Base-by-base conservation (phyloP, 1,140 invertebrate species). In the Chironomus tepperi region DNA sequence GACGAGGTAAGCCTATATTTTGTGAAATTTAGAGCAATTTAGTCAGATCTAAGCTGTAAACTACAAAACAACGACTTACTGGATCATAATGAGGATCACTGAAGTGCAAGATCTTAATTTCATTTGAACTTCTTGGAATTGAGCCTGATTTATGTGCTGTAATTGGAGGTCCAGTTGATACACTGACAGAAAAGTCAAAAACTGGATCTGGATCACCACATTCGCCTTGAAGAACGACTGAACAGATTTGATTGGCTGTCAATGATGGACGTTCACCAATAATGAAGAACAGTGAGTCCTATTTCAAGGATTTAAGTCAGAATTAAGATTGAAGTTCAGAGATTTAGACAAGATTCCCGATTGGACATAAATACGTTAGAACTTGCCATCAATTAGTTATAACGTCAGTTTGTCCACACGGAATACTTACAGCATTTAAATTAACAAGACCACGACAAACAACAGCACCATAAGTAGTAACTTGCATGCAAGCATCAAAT, bases 11-110 rank as follows among this genome's bases (percentile, higher is more conserved):
- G 47, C 47, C 47, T 57, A 57, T 12, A 57, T 34, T n/a, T n/a
- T n/a, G n/a, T n/a, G n/a, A n/a, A n/a, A n/a, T n/a, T n/a, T n/a
- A n/a, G n/a, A n/a, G n/a, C n/a, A n/a, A n/a, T n/a, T n/a, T n/a
- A n/a, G n/a, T n/a, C n/a, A n/a, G n/a, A n/a, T n/a, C n/a, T n/a
- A n/a, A n/a, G n/a, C n/a, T n/a, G n/a, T n/a, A 47, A 47, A 47
- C 2, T 47, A 6, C 42, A 43, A 47, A 47, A 47, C 9, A 3
- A 3, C 1, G 5, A 57, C n/a, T 57, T 15, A 12, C 86, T 79
- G 88, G 87, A 81, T 96, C 93, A 74, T 91, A 88, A 80, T 96
- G 94, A 64, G 93, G 87, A 79, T 96, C 94, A 0, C 90, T 88
- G 65, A 96, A 79, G 43, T 96, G 90, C 9, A 93, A 83, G 19